Evolutionary conservation across 1,140 invertebrate species (phyloP).

Genomic region (Lucilia cuprina): DNA sequence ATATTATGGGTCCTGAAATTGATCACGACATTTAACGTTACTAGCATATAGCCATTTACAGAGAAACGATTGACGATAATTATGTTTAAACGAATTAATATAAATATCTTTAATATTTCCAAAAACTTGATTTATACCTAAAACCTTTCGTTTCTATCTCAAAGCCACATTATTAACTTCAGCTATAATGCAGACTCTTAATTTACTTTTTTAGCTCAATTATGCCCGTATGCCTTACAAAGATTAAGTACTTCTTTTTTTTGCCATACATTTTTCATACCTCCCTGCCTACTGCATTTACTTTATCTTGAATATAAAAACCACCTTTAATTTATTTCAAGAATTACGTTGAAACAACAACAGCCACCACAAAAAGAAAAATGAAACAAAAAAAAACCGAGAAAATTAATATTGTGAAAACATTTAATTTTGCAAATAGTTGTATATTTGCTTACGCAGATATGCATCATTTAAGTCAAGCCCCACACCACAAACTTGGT

Average conservation of each 20-base stretch:
- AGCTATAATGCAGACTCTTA: not conserved
- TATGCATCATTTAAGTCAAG: slow-evolving; percentile 17
- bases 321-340: not conserved
- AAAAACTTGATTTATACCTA: not conserved
- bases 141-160: not conserved
- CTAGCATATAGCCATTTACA: no score
- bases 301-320: not conserved
- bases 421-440: slow-evolving; percentile 18
- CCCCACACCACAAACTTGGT: not conserved
- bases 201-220: not conserved
- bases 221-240: not conserved
- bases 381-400: not conserved
- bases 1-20: no score
- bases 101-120: no score
- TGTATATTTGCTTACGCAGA: slow-evolving; percentile 14
- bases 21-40: no score
- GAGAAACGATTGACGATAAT: no score
- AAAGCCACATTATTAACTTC: not conserved
- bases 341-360: not conserved
- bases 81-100: no score
- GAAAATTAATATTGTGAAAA: slow-evolving; percentile 15
- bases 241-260: not conserved
- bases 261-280: not conserved
- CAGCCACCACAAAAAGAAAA: not conserved
- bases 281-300: slow-evolving; percentile 1